Percentiles rank a stretch among this genome's conserved stretches.
Conservation (phyloP, 2,888 invertebrate genomes). For the Pseudeuparius sepicola region DNA sequence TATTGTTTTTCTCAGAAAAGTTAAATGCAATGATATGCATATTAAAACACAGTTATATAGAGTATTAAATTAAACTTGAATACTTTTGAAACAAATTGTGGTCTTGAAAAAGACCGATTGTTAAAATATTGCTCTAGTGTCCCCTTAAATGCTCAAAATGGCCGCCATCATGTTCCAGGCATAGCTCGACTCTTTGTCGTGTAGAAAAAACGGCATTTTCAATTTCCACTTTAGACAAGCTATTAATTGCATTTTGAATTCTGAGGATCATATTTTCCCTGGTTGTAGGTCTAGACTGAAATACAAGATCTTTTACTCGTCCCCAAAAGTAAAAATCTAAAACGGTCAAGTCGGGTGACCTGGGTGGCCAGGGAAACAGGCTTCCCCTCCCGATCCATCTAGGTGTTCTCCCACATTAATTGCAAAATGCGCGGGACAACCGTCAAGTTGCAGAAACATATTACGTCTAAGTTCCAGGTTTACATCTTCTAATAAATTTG, state of each 20-base stretch:
- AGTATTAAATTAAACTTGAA: too few relatives aligned
- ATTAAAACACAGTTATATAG: too few relatives aligned
- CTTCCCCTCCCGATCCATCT: conserved; percentile 1
- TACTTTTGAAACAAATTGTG: too few relatives aligned
- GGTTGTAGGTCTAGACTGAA: background rate
- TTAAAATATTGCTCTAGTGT: too few relatives aligned
- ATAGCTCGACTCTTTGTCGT: background rate
- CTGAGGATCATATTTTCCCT: background rate
- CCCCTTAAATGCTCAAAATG: conserved; percentile 1
- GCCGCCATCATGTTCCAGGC: background rate
- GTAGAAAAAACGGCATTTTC: background rate
- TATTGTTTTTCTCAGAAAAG: too few relatives aligned
- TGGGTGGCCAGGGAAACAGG: background rate
- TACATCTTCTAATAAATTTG: too few relatives aligned
- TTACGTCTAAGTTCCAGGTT: too few relatives aligned
- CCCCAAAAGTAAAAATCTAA: conserved; percentile 1
- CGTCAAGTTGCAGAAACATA: background rate
- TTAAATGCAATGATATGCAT: too few relatives aligned
- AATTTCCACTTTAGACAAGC: background rate
- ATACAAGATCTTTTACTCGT: background rate
- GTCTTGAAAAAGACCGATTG: too few relatives aligned
- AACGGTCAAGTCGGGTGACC: background rate
- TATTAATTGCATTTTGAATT: background rate
- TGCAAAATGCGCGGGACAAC: background rate
- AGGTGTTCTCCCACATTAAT: background rate